Percentiles rank a stretch among this genome's conserved stretches.
These are phyloP conservation scores for Tyrophagus putrescentiae DNA, from an alignment of 1,140 invertebrate species.

Conservation along the genomic window DNA sequence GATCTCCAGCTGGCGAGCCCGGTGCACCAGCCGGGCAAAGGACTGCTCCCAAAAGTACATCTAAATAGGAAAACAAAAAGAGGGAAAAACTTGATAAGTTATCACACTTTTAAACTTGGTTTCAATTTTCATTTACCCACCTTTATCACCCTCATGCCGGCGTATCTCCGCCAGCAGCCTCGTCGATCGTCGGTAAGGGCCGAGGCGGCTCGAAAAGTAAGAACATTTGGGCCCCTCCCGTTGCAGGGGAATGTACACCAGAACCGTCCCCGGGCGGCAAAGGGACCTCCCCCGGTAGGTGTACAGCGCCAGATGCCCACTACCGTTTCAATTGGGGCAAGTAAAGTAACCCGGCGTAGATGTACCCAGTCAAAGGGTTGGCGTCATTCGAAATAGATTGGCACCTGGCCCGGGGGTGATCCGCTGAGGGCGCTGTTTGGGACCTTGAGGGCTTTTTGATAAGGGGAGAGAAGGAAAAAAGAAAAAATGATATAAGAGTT, in stretches of 20 bases:
- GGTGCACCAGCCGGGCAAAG: background rate
- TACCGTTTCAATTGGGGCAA: constrained; percentile 46
- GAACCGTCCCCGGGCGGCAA: background rate
- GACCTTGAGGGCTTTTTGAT: background rate
- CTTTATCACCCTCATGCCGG: no score
- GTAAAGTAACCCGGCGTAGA: background rate
- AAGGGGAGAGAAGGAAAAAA: no score
- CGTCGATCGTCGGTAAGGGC: constrained; percentile 63
- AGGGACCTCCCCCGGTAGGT: background rate
- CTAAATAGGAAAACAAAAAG: no score
- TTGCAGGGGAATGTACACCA: constrained; percentile 7
- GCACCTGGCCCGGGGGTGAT: background rate
- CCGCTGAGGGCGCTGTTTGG: background rate
- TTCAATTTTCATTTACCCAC: no score
- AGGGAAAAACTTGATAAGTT: no score
- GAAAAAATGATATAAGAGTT: no score
- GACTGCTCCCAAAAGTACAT: constrained; percentile 7
- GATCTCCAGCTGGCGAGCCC: background rate
- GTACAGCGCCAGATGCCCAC: constrained; percentile 32
- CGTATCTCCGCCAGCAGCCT: constrained; percentile 72
- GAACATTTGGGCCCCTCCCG: constrained; percentile 1
- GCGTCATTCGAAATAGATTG: background rate
- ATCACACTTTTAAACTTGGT: no score
- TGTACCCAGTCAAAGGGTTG: background rate
- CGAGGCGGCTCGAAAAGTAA: constrained; percentile 40